Evolutionary conservation across 2,113 vertebrate species (phyloP).

Genomic region (Panthera tigris): DNA sequence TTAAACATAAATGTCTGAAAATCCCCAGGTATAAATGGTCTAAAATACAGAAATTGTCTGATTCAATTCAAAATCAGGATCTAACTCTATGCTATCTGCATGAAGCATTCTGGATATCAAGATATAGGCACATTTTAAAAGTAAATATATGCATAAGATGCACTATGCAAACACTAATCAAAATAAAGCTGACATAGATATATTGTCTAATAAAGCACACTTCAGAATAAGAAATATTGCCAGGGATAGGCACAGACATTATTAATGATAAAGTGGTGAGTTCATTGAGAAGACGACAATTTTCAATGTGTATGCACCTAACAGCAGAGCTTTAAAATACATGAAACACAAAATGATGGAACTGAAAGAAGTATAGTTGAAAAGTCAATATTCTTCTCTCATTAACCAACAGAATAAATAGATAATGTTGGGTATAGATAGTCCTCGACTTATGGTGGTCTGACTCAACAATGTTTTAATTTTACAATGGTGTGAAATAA

Average conservation of each 20-base stretch:
- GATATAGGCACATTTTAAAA: not conserved
- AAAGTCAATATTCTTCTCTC: not conserved
- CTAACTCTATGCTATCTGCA: not conserved
- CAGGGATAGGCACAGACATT: not conserved
- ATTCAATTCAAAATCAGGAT: not conserved
- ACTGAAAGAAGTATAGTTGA: not conserved
- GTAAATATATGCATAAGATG: not conserved
- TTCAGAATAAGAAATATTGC: not conserved
- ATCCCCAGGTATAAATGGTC: not conserved
- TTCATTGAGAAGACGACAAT: not conserved
- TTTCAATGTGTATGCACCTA: not conserved
- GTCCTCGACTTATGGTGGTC: not conserved
- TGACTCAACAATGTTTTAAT: not conserved
- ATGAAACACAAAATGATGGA: not conserved
- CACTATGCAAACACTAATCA: not conserved
- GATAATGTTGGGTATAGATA: not conserved
- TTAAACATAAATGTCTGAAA: not conserved
- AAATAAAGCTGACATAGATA: not conserved
- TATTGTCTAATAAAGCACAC: not conserved
- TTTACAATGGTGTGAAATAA: not conserved
- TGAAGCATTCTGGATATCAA: not conserved
- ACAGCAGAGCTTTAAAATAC: not conserved
- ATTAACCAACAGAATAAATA: not conserved
- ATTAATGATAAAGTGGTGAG: not conserved
- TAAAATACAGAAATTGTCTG: not conserved